Conservation (phyloP, 2,113 vertebrate genomes). For the Poeciliopsis prolifica region DNA sequence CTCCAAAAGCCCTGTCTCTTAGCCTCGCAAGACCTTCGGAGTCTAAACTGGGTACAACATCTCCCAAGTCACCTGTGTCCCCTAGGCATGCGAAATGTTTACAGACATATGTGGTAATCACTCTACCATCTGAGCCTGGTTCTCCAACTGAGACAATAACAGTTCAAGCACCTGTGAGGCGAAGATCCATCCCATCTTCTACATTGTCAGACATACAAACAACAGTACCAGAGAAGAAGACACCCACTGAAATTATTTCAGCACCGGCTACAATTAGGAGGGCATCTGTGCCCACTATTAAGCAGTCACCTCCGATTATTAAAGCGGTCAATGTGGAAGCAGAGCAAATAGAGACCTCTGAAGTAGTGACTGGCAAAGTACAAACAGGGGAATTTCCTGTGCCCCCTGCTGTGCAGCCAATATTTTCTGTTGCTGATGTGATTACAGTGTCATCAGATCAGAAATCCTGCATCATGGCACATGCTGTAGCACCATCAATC, state of each 20-base stretch:
- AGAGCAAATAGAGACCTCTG: slow-evolving; percentile 34
- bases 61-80: slow-evolving; percentile 93
- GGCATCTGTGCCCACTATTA: slow-evolving; percentile 65
- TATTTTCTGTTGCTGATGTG: slow-evolving; percentile 27
- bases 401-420: slow-evolving; percentile 25
- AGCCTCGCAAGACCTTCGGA: slow-evolving; percentile 87
- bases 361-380: slow-evolving; percentile 17
- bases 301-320: slow-evolving; percentile 43
- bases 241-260: slow-evolving; percentile 53
- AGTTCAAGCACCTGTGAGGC: slow-evolving; percentile 81
- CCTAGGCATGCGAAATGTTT: slow-evolving; percentile 89
- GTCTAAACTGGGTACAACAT: slow-evolving; percentile 82
- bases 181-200: slow-evolving; percentile 69
- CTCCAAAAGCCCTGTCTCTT: slow-evolving; percentile 87
- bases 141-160: slow-evolving; percentile 89
- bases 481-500: slow-evolving; percentile 65
- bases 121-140: slow-evolving; percentile 93
- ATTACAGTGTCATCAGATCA: slow-evolving; percentile 31
- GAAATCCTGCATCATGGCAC: slow-evolving; percentile 40
- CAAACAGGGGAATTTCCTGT: slow-evolving; percentile 48
- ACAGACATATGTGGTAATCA: slow-evolving; percentile 97
- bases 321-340: slow-evolving; percentile 19
- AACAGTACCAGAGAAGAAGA: slow-evolving; percentile 70
- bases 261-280: slow-evolving; percentile 58
- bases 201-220: slow-evolving; percentile 65